Evolutionary conservation across 2,888 invertebrate species (phyloP).

Genomic region (Iphiclides podalirius): DNA sequence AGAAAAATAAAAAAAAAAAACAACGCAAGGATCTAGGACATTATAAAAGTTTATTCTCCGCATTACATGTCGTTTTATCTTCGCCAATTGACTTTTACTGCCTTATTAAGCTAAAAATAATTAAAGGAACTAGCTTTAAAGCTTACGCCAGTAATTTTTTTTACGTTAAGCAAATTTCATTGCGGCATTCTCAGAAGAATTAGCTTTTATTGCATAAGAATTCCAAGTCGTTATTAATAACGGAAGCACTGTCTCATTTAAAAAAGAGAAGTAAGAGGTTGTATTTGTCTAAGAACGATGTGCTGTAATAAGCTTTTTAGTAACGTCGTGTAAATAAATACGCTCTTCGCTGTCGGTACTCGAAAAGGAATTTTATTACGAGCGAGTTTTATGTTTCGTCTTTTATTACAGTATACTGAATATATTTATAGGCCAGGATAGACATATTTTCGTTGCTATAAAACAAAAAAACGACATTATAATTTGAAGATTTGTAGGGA

Average conservation of each 20-base stretch:
- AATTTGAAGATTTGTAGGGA: constrained; percentile 3
- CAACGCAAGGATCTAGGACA: too few species aligned
- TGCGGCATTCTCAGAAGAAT: neutral
- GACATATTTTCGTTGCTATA: constrained; percentile 20
- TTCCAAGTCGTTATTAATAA: neutral
- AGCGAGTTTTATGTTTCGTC: constrained; percentile 15
- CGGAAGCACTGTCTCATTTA: constrained; percentile 15
- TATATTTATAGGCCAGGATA: constrained; percentile 12
- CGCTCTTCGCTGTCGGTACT: constrained; percentile 9
- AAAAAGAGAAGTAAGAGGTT: constrained; percentile 5
- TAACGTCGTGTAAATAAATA: constrained; percentile 20
- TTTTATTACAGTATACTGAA: constrained; percentile 21
- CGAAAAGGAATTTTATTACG: constrained; percentile 20
- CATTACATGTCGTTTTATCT: too few species aligned
- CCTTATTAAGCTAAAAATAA: too few species aligned
- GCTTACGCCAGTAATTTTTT: too few species aligned
- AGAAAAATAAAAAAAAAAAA: too few species aligned
- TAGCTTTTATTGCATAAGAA: neutral
- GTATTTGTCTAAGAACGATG: constrained; percentile 14
- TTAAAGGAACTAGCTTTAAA: too few species aligned
- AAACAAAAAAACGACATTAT: constrained; percentile 11
- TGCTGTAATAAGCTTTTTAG: constrained; percentile 16
- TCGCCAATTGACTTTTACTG: too few species aligned
- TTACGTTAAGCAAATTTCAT: too few species aligned
- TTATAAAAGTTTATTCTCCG: too few species aligned